Evolutionary conservation across 2,888 invertebrate species (phyloP).

Genomic region (Polymixis flavicincta): DNA sequence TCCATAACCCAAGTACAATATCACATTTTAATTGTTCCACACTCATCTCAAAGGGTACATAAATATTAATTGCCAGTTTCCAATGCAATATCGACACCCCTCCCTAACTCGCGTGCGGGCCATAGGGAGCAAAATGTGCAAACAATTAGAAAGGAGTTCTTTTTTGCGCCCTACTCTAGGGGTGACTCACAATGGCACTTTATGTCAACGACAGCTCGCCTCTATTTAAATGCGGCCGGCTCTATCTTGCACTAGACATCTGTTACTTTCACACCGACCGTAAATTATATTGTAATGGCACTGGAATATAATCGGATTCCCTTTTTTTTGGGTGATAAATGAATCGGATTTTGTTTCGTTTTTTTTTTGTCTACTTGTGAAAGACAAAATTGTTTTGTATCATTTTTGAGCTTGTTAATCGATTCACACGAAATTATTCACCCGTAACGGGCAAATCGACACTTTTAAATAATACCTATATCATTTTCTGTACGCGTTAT

Average conservation of each 20-base stretch:
- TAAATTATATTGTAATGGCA: conserved; percentile 76
- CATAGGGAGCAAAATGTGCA: conserved; percentile 86
- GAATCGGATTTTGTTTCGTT: conserved; percentile 44
- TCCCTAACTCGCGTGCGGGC: conserved; percentile 72
- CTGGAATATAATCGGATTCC: conserved; percentile 66
- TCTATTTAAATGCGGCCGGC: conserved; percentile 80
- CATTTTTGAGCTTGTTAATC: neutral
- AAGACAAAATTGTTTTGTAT: neutral
- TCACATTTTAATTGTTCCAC: conserved; percentile 28
- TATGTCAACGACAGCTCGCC: conserved; percentile 83
- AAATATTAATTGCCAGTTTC: conserved; percentile 60
- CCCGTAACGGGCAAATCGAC: too few relatives aligned
- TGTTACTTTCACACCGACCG: conserved; percentile 82
- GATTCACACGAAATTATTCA: too few relatives aligned
- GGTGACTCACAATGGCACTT: conserved; percentile 84
- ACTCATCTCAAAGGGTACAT: conserved; percentile 40
- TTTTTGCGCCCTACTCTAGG: conserved; percentile 80
- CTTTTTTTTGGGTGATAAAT: conserved; percentile 55
- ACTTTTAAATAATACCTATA: too few relatives aligned
- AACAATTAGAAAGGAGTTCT: conserved; percentile 88
- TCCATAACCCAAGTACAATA: neutral
- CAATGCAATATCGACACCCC: conserved; percentile 61
- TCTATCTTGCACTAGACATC: conserved; percentile 83
- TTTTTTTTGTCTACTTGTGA: conserved; percentile 20
- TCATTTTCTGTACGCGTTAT: too few relatives aligned